Evolutionary conservation across 2,888 invertebrate species (phyloP).

Genomic region (Periphyllus acericola): DNA sequence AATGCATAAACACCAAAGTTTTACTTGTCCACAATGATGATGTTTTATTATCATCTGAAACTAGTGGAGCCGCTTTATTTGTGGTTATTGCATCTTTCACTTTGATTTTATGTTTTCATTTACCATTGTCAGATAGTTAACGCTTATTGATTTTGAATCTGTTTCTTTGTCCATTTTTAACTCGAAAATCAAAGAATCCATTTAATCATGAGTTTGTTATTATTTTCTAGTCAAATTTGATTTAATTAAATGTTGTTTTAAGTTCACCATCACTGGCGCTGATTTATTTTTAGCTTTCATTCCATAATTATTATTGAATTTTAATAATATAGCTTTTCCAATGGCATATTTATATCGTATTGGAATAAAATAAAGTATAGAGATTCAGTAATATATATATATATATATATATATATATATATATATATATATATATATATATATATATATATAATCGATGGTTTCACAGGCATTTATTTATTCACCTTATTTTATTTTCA

Average conservation of each 20-base stretch:
- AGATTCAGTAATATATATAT: neutral
- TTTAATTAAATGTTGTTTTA: too few species aligned
- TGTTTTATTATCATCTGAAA: too few species aligned
- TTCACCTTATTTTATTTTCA: neutral
- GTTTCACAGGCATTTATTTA: neutral
- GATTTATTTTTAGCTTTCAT: neutral
- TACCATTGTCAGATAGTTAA: neutral
- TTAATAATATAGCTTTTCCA: neutral
- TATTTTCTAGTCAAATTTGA: neutral
- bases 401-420: too few species aligned
- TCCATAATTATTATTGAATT: neutral
- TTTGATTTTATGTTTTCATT: neutral
- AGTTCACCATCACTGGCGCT: too few species aligned
- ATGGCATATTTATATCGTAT: neutral
- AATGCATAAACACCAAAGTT: too few species aligned
- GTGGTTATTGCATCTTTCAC: neutral
- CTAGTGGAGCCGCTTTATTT: too few species aligned
- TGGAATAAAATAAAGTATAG: neutral
- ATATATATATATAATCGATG: too few species aligned
- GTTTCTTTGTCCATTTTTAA: neutral
- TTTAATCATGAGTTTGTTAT: neutral
- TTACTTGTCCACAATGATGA: too few species aligned
- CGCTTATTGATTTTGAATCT: neutral
- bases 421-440: too few species aligned
- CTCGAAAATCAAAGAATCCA: neutral